Evolutionary conservation across 2,113 vertebrate species (phyloP).

Genomic region (Burhinus oedicnemus): DNA sequence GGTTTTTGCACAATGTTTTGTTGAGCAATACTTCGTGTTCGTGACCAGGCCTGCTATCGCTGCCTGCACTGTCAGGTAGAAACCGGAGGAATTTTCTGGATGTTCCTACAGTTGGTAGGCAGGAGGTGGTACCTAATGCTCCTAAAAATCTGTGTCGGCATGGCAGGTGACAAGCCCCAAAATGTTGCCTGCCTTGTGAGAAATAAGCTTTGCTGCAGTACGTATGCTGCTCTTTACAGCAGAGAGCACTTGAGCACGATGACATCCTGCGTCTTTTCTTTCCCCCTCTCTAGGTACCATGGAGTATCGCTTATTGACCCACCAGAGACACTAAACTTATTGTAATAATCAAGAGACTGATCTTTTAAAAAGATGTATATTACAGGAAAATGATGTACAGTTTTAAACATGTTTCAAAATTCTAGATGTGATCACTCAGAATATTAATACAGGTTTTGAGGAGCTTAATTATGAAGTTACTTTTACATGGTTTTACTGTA

Average conservation of each 20-base stretch:
- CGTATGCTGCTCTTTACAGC: fast-evolving
- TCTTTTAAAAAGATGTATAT: constrained; percentile 66
- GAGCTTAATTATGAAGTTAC: constrained; percentile 69
- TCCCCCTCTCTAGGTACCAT: constrained; percentile 79
- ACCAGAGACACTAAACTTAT: constrained; percentile 79
- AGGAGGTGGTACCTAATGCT: background rate
- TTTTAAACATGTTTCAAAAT: constrained; percentile 67
- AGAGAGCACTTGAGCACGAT: background rate
- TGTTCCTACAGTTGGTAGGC: background rate
- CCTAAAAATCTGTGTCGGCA: background rate
- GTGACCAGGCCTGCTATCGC: no score
- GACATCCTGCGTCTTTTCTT: background rate
- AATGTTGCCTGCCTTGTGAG: background rate
- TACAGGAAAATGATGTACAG: constrained; percentile 72
- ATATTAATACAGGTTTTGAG: constrained; percentile 7
- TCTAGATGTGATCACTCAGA: constrained; percentile 45
- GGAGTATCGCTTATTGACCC: constrained; percentile 87
- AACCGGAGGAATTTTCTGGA: background rate
- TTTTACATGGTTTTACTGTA: constrained; percentile 80
- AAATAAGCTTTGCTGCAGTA: background rate
- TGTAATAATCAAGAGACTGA: constrained; percentile 64
- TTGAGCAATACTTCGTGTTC: background rate
- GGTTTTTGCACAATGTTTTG: background rate
- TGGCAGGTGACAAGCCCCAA: background rate
- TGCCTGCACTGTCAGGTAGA: no score